Percentiles rank a stretch among this genome's conserved stretches.
These are phyloP conservation scores for Neoniphon sammara DNA, from an alignment of 2,797 vertebrate genomes.

Conservation along the genomic window DNA sequence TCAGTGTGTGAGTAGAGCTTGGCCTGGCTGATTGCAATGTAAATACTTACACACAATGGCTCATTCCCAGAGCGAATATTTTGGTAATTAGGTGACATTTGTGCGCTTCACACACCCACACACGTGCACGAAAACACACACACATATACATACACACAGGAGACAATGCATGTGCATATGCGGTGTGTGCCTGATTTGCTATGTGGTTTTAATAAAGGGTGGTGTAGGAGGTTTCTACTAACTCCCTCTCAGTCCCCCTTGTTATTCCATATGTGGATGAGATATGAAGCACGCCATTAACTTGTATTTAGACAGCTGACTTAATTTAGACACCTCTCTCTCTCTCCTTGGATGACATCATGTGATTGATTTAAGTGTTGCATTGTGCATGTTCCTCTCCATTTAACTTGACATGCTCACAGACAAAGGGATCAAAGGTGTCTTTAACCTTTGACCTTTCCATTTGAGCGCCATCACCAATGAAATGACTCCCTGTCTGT, in stretches of 20 bases:
- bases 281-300: slow-evolving; percentile 36
- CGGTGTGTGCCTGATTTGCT: slow-evolving; percentile 33
- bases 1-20: slow-evolving; percentile 27
- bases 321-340: slow-evolving; percentile 55
- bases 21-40: slow-evolving; percentile 57
- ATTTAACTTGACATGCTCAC: slow-evolving; percentile 8
- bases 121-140: background rate
- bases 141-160: background rate
- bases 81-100: slow-evolving; percentile 45
- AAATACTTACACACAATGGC: slow-evolving; percentile 52
- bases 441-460: slow-evolving; percentile 19
- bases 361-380: slow-evolving; percentile 36
- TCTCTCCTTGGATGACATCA: slow-evolving; percentile 51
- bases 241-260: background rate
- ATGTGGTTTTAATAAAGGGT: slow-evolving; percentile 66
- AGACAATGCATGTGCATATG: background rate
- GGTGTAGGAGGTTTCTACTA: slow-evolving; percentile 46
- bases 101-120: background rate
- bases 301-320: slow-evolving; percentile 76
- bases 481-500: background rate
- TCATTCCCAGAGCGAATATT: slow-evolving; percentile 56
- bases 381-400: slow-evolving; percentile 14
- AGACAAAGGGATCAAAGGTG: background rate
- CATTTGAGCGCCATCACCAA: background rate
- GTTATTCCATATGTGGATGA: slow-evolving; percentile 45